Evolutionary conservation across 2,113 vertebrate genomes (phyloP).

Genomic region (Trichomycterus rosablanca): DNA sequence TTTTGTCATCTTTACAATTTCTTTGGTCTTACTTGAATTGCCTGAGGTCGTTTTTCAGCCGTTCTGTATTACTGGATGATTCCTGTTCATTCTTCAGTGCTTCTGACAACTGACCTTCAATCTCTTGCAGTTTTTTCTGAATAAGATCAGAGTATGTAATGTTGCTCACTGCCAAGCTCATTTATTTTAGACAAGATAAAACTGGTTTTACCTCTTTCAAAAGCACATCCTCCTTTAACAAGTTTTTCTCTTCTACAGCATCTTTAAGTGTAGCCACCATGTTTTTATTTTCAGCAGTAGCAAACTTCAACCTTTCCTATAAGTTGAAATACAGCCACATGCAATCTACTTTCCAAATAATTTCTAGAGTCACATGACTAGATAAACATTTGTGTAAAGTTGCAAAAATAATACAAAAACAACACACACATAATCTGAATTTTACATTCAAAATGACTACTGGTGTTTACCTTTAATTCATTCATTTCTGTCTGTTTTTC

Average conservation of each 20-base stretch:
- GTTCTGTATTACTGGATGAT: slow-evolving; percentile 59
- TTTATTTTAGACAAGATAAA: neutral
- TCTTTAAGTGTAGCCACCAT: slow-evolving; percentile 63
- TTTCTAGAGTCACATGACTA: too few relatives aligned
- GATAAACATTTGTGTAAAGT: too few relatives aligned
- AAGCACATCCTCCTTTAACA: slow-evolving; percentile 55
- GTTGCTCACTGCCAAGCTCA: neutral
- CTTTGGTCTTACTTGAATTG: slow-evolving; percentile 65
- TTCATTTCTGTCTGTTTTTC: slow-evolving; percentile 50
- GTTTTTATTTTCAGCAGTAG: slow-evolving; percentile 58
- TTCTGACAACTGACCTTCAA: slow-evolving; percentile 66
- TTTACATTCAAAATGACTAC: neutral
- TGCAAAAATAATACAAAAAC: too few relatives aligned
- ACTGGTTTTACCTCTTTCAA: slow-evolving; percentile 64
- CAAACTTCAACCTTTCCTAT: slow-evolving; percentile 61
- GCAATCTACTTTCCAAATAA: too few relatives aligned
- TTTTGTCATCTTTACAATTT: neutral
- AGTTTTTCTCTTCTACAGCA: slow-evolving; percentile 60
- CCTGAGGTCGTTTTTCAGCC: slow-evolving; percentile 63
- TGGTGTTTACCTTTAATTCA: slow-evolving; percentile 53
- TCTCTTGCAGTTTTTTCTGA: slow-evolving; percentile 71
- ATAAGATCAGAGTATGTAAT: slow-evolving; percentile 34
- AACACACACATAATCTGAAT: too few relatives aligned
- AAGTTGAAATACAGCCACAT: slow-evolving; percentile 5
- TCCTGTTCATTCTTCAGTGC: slow-evolving; percentile 67